Base-by-base conservation (phyloP, 2,888 invertebrate species). In the Melanostoma scalare region DNA sequence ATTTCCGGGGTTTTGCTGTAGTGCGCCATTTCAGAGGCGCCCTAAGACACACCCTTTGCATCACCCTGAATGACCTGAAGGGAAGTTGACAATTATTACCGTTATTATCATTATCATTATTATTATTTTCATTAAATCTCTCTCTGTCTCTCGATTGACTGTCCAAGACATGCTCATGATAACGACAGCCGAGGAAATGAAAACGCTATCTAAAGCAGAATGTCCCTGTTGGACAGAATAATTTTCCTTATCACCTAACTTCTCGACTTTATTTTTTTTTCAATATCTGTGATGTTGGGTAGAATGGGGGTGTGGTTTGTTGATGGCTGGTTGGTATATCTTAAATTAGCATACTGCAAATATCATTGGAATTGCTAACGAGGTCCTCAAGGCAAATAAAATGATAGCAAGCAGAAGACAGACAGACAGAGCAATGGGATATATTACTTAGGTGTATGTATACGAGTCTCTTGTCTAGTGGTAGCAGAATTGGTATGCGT, bases 311-410 rank as follows among this genome's bases (percentile, higher is more conserved):
- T 42, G 20, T 36, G 40, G 68, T 20, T 20, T 20, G 20, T 20
- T 20, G 20, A 20, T n/a, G 31, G 48, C 36, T 72, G 55, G 65
- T 31, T 44, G 53, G 58, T 38, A 33, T 20, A 20, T 20, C 20
- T 20, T 20, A 79, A 79, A 84, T 84, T 84, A 84, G 74, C 84
- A 84, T 79, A 84, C 74, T 84, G 84, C 75, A 84, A 84, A 84
- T 79, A 84, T 71, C 84, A 79, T 84, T 84, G 74, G 75, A 79
- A 79, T 79, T 74, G 60, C 84, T 84, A 84, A 84, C 79, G 79
- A 84, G 74, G 78, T 71, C 75, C 78, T 79, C 75, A 56, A 71
- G 63, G 79, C 84, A 79, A 84, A 84, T 84, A 75, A 79, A 84
- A 75, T 84, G 60, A 67, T 74, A 67, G 65, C 44, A 78, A 71